Base-by-base conservation (phyloP, 2,888 invertebrate genomes). In the Drosophila eohydei region DNA sequence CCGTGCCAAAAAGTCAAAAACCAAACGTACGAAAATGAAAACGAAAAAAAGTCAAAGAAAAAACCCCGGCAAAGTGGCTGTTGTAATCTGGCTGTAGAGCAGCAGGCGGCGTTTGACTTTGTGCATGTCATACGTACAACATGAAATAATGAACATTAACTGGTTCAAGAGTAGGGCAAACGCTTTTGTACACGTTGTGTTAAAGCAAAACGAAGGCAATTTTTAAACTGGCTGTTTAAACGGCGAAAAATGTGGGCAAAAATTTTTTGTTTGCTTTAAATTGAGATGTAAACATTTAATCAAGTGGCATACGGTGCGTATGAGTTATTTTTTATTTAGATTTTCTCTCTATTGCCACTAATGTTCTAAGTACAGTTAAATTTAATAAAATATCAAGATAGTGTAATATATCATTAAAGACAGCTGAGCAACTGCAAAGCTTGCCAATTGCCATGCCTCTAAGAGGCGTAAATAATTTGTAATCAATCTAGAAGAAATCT, bases 121-220 rank as follows among this genome's bases (percentile, higher is more conserved):
- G 70, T 83, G 83, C 83, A 88, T 85, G 88, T 77, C 78, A 80
- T 44, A 80, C 74, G 80, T 44, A 77, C 66, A 72, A 76, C 69
- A 71, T 71, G 74, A 72, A 85, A 80, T 83, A 88, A 83, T 83
- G 80, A 85, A 83, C 82, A 82, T 78, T 74, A 85, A 77, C 74
- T 68, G 65, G 52, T 46, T 50, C 52, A 51, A 51, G 60, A 54
- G 30, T 60, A 16, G 41, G 50, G 26, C 14, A 36, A 60, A n/a
- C 21, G 58, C 4, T 57, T 57, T 56, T 43, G 38, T 21, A 32
- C 32, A 30, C 48, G 30, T 16, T 48, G 30, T 14, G 28, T 11
- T 52, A 16, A 8, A 41, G 46, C 54, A 54, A 44, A 57, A 44
- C 16, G 28, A 48, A 57, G 2, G 34, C 32, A 46, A 52, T 46